Percentiles rank a stretch among this genome's conserved stretches.
These are phyloP conservation scores for Oceanodroma tethys DNA, from an alignment of 2,113 vertebrate species.

Conservation along the genomic window DNA sequence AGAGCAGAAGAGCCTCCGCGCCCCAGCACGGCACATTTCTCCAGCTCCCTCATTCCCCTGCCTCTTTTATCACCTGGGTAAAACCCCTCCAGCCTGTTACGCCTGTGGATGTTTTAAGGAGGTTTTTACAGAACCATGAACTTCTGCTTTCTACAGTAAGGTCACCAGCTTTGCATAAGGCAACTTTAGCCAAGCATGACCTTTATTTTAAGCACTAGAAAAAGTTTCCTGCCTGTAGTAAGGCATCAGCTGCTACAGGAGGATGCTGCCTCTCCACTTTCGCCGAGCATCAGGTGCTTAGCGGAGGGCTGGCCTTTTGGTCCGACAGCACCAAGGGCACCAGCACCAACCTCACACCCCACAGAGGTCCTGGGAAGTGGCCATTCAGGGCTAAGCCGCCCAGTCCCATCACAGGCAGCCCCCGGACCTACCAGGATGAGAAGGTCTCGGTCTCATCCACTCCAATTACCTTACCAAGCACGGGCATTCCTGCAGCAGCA, in stretches of 20 bases:
- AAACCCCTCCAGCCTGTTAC: neutral
- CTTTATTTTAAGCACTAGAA: neutral
- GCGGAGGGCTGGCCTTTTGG: neutral
- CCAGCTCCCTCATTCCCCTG: neutral
- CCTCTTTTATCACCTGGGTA: neutral
- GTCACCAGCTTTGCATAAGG: neutral
- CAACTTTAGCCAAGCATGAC: neutral
- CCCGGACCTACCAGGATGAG: fast-evolving
- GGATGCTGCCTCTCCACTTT: neutral
- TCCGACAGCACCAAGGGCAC: neutral
- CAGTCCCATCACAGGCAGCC: neutral
- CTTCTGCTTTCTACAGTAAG: neutral
- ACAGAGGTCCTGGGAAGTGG: neutral
- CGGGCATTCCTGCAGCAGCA: neutral
- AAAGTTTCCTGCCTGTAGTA: neutral
- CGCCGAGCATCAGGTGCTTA: neutral
- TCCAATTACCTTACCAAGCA: neutral
- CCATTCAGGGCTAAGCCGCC: neutral
- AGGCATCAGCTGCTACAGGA: neutral
- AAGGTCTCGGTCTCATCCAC: no score
- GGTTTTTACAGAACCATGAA: neutral
- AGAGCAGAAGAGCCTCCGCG: neutral
- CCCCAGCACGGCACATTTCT: neutral
- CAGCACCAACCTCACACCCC: neutral
- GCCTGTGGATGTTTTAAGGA: neutral